These are phyloP conservation scores for Xestia rhomboidea DNA, from an alignment of 2,888 invertebrate species.

Conservation along the genomic window DNA sequence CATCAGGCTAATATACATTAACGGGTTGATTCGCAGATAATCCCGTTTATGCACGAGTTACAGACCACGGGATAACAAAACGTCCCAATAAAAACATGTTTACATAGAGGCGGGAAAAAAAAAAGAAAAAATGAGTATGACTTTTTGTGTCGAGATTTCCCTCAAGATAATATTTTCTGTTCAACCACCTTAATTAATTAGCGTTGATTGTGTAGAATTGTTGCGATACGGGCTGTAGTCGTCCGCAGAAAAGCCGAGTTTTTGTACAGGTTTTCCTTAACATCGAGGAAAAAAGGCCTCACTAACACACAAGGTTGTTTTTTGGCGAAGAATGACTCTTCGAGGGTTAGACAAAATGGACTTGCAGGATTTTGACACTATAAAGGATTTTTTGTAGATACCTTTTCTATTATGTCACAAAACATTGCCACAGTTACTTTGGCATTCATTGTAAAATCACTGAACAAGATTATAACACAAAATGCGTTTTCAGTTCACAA, in stretches of 20 bases:
- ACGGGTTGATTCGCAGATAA: constrained; percentile 38
- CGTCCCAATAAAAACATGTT: constrained; percentile 9
- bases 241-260: constrained; percentile 21
- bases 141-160: constrained; percentile 46
- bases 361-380: constrained; percentile 27
- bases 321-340: constrained; percentile 27
- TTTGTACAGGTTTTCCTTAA: constrained; percentile 56
- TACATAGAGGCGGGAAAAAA: neutral
- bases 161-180: constrained; percentile 50
- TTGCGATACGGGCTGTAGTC: constrained; percentile 34
- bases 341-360: constrained; percentile 42
- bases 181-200: constrained; percentile 59
- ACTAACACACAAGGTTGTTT: constrained; percentile 34
- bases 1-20: constrained; percentile 39
- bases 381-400: neutral
- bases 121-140: constrained; percentile 12
- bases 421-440: neutral
- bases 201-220: constrained; percentile 44
- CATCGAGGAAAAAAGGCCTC: constrained; percentile 44
- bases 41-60: constrained; percentile 33
- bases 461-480: neutral
- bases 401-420: neutral
- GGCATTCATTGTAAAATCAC: neutral
- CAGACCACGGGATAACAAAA: constrained; percentile 22
- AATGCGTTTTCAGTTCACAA: constrained; percentile 18